These are phyloP conservation scores for Clepsis dumicolana DNA, from an alignment of 2,888 invertebrate species.

Conservation along the genomic window DNA sequence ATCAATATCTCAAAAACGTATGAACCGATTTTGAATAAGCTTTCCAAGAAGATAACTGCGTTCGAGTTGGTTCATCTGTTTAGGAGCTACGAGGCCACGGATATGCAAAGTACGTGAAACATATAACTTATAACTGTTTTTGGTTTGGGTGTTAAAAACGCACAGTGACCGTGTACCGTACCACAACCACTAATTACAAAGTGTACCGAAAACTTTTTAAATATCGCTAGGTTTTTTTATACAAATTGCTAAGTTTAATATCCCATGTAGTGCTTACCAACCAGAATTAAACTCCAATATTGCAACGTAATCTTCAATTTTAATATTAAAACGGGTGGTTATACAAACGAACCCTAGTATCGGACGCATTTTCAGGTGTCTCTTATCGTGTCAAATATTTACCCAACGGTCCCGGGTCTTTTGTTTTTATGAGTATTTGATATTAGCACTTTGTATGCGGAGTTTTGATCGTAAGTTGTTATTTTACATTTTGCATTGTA, in stretches of 20 bases:
- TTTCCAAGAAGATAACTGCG: no score
- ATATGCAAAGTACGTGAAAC: no score
- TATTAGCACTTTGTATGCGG: conserved; percentile 29
- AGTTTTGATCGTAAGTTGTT: conserved; percentile 14
- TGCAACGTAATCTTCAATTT: conserved; percentile 28
- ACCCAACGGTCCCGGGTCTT: conserved; percentile 30
- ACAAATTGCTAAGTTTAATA: neutral
- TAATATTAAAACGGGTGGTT: conserved; percentile 32
- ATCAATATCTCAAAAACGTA: no score
- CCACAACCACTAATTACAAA: no score
- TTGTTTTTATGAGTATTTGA: conserved; percentile 28
- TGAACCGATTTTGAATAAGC: no score
- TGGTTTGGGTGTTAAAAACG: no score
- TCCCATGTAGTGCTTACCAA: neutral
- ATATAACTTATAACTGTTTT: no score
- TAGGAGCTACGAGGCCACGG: no score
- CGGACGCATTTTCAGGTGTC: conserved; percentile 36
- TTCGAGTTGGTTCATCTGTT: no score
- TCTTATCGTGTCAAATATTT: conserved; percentile 41
- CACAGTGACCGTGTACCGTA: no score
- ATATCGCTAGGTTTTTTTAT: no score
- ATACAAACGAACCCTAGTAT: conserved; percentile 20
- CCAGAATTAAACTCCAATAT: conserved; percentile 29
- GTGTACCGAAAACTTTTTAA: no score
- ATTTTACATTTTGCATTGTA: conserved; percentile 12